Evolutionary conservation across 2,888 invertebrate species (phyloP), one percentile per base, ranked within the genome.

Genomic region (Oscheius myriophilus): DNA sequence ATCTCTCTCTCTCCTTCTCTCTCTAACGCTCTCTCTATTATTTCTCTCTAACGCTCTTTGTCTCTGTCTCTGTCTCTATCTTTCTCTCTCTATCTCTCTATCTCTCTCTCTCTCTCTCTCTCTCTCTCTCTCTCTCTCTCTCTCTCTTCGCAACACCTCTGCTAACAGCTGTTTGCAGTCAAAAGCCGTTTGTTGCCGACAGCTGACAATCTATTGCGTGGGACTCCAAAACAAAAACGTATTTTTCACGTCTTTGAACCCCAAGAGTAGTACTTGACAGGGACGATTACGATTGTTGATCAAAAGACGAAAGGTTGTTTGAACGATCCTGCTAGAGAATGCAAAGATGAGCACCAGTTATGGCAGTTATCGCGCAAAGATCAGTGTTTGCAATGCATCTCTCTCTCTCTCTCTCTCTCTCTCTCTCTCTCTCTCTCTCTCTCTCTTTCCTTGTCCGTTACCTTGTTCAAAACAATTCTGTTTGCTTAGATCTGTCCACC

Each of bases 51-150:
- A 49, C 45, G 39, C 45, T n/a, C 23, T 57, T 25, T 23, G 21
- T 53, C 18, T 18, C 11, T 11, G 11, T 18, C 16, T 1, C 11
- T 49, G 2, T 49, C 23, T 49, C 21, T 11, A 18, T 33, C 33
- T 64, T 51, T 42, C 52, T 51, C 16, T 18, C 18, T 49, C 18
- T 18, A n/a, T 49, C 49, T 49, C 49, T 49, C 21, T 49, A n/a
- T 49, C 45, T 58, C 58, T 58, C 16, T 41, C 58, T 23, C 43
- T 58, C 25, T 23, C n/a, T 39, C 49, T 18, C 18, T 49, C 49
- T 16, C 49, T 18, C 33, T 6, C 3, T 33, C 33, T 49, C 25
- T 23, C n/a, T 39, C 49, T 18, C 18, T 49, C 49, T 16, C 49
- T 18, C 33, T 6, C 3, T 33, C 33, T 49, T 23, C 49, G 49